Evolutionary conservation across 1,140 invertebrate genomes (phyloP).

Genomic region (Campodea augens): DNA sequence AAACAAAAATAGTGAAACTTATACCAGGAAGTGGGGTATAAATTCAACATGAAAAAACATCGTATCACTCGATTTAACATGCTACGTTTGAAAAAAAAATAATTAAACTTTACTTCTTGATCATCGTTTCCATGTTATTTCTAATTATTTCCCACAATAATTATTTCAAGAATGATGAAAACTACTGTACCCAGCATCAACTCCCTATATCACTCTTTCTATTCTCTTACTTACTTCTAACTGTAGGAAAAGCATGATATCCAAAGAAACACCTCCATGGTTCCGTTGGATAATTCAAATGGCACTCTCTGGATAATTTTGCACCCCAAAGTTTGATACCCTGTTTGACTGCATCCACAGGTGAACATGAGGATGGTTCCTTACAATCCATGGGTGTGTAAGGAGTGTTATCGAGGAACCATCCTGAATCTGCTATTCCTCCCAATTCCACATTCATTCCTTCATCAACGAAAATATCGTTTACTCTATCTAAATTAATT

Average conservation of each 20-base stretch:
- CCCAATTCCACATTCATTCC: constrained; percentile 46
- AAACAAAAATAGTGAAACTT: no score
- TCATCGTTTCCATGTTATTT: no score
- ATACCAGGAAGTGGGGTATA: no score
- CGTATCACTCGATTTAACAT: no score
- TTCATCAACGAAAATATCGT: constrained; percentile 39
- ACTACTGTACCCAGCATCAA: no score
- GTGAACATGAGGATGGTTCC: constrained; percentile 22
- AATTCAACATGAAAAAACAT: no score
- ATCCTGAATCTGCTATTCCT: constrained; percentile 75
- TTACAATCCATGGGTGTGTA: constrained; percentile 29
- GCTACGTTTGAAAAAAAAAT: no score
- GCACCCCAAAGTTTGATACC: constrained; percentile 71
- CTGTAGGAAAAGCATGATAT: constrained; percentile 66
- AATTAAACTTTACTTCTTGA: no score
- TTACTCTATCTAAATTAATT: constrained; percentile 65
- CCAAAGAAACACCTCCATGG: constrained; percentile 85
- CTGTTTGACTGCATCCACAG: constrained; percentile 45
- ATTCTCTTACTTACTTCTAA: constrained; percentile 44
- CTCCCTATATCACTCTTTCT: no score
- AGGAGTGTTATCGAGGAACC: constrained; percentile 73
- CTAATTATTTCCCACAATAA: no score
- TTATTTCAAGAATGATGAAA: constrained; percentile 1
- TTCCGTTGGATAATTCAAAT: constrained; percentile 41
- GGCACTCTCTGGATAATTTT: constrained; percentile 52